Evolutionary conservation across 2,797 vertebrate species (phyloP).

Genomic region (Peromyscus aztecus): DNA sequence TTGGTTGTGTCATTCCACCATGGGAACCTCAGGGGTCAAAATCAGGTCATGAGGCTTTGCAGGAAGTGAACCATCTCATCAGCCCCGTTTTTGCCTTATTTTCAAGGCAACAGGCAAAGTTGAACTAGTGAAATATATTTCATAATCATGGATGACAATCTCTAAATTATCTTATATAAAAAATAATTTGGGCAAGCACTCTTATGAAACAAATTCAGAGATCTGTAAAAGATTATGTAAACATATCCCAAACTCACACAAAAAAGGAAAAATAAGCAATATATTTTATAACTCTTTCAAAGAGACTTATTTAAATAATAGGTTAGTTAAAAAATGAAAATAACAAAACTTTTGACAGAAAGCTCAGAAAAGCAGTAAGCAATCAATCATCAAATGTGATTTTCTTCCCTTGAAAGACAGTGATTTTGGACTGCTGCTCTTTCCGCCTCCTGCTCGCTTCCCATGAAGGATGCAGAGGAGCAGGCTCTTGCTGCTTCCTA

Average conservation of each 20-base stretch:
- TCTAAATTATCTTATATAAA: not conserved
- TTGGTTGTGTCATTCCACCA: not conserved
- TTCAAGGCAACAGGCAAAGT: conserved; percentile 53
- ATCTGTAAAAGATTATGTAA: conserved; percentile 53
- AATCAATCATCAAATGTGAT: conserved; percentile 94
- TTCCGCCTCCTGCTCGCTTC: conserved; percentile 96
- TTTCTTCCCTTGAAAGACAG: conserved; percentile 96
- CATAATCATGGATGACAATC: conserved; percentile 10
- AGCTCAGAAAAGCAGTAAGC: conserved; percentile 73
- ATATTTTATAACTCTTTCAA: not conserved
- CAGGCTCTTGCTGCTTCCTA: conserved; percentile 83
- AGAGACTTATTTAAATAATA: conserved; percentile 42
- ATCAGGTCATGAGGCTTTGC: no score
- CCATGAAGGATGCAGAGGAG: conserved; percentile 97
- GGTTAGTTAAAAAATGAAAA: not conserved
- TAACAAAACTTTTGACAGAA: not conserved
- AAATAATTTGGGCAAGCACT: not conserved
- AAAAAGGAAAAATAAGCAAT: not conserved
- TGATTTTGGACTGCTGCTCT: conserved; percentile 94
- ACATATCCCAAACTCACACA: not conserved
- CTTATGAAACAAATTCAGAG: conserved; percentile 36
- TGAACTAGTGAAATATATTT: conserved; percentile 4
- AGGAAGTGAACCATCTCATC: not conserved
- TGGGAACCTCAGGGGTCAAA: not conserved
- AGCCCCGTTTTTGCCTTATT: not conserved